Conservation (phyloP, 2,113 vertebrate genomes). For the Megaleporinus macrocephalus region DNA sequence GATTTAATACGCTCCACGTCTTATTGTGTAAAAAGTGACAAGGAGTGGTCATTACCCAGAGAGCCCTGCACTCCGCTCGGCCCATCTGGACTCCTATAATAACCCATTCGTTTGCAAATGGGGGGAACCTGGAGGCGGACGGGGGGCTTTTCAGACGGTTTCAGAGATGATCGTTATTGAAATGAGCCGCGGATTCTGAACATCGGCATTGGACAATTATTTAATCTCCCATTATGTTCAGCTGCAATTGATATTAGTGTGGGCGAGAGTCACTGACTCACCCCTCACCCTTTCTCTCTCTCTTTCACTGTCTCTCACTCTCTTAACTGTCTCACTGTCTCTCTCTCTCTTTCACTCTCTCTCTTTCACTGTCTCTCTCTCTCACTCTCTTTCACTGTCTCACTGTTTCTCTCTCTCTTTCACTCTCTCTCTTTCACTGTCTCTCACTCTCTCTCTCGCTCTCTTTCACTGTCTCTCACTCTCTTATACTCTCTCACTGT, state of each 20-base stretch:
- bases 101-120: background rate
- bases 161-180: slow-evolving; percentile 8
- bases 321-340: background rate
- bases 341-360: background rate
- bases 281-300: background rate
- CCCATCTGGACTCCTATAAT: background rate
- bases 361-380: background rate
- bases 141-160: slow-evolving; percentile 2
- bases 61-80: background rate
- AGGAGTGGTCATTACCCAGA: background rate
- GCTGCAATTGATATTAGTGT: background rate
- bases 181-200: slow-evolving; percentile 1
- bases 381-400: background rate
- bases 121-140: background rate
- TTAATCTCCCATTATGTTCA: slow-evolving; percentile 24
- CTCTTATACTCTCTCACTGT: background rate
- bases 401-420: too few species aligned
- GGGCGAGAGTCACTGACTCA: background rate
- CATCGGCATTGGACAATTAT: slow-evolving; percentile 31
- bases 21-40: slow-evolving; percentile 22
- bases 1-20: slow-evolving; percentile 16
- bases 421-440: too few species aligned
- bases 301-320: background rate
- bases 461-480: background rate
- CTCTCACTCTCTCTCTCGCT: too few species aligned